phyloP scores from a whole-genome alignment of 2,797 vertebrate species.

The Okamejei kenojei region DNA sequence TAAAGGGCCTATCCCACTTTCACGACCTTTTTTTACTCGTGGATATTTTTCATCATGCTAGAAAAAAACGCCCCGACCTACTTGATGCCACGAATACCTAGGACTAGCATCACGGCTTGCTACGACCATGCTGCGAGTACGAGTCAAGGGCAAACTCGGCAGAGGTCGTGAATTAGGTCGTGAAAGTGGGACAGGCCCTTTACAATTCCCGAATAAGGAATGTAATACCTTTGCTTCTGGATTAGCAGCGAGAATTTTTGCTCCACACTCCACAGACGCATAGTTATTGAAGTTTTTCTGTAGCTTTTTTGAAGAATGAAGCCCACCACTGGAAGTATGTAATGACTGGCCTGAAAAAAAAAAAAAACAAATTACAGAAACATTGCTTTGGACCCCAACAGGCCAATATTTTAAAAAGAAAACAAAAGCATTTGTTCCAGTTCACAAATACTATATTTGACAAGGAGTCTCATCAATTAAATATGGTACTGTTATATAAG shows the following conservation, averaged over 20 bases:
- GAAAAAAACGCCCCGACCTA: background rate
- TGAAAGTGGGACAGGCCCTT: too few species aligned
- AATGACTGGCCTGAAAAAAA: constrained; percentile 77
- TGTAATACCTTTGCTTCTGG: constrained; percentile 85
- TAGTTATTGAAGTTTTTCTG: constrained; percentile 98
- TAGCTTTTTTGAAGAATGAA: constrained; percentile 81
- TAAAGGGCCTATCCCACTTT: too few species aligned
- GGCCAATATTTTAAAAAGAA: too few species aligned
- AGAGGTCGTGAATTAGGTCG: too few species aligned
- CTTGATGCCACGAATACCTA: too few species aligned
- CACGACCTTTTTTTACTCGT: too few species aligned
- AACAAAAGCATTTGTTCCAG: background rate
- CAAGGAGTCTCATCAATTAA: background rate
- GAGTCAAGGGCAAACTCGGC: too few species aligned
- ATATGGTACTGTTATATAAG: background rate
- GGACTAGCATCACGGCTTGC: too few species aligned
- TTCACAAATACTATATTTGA: background rate
- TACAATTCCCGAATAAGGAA: background rate
- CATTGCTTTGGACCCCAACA: background rate
- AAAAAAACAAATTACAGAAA: constrained; percentile 27
- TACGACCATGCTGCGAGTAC: too few species aligned
- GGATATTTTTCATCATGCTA: too few species aligned
- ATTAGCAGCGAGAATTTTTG: constrained; percentile 94
- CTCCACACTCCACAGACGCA: constrained; percentile 94
- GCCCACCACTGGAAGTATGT: constrained; percentile 74